Percentiles rank a stretch among this genome's conserved stretches.
These are phyloP conservation scores for Volucella inflata DNA, from an alignment of 2,888 invertebrate genomes.

Conservation along the genomic window DNA sequence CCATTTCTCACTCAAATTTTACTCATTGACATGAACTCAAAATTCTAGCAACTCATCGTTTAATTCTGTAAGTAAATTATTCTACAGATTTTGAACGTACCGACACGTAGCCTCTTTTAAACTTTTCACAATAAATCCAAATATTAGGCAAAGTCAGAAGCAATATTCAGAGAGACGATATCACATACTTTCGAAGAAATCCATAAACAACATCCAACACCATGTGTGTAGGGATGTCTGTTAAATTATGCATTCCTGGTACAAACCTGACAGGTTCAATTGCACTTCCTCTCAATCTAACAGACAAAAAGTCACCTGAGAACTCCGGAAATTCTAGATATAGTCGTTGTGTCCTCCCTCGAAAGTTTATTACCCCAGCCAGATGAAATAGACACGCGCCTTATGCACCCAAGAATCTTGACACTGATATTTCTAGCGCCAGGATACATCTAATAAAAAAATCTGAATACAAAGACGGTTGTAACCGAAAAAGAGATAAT, in stretches of 20 bases:
- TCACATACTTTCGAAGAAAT: conserved; percentile 9
- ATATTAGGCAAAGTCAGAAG: conserved; percentile 19
- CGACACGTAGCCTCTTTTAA: background rate
- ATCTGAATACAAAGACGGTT: conserved; percentile 1
- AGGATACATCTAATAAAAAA: conserved; percentile 48
- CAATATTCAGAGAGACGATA: conserved; percentile 44
- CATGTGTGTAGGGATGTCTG: conserved; percentile 12
- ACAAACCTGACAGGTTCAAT: conserved; percentile 37
- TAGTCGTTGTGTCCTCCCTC: conserved; percentile 9
- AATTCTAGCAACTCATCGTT: background rate
- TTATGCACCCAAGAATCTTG: background rate
- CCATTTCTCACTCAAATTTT: background rate
- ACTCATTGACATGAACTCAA: conserved; percentile 40
- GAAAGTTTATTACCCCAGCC: conserved; percentile 35
- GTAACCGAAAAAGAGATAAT: background rate
- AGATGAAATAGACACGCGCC: conserved; percentile 38
- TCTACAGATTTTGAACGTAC: too few relatives aligned
- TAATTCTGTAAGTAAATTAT: background rate
- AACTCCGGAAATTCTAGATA: background rate
- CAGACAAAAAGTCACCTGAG: conserved; percentile 7
- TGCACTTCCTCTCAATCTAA: conserved; percentile 29
- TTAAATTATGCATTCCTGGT: conserved; percentile 2
- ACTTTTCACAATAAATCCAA: conserved; percentile 39
- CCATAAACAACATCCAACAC: conserved; percentile 50
- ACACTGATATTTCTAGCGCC: background rate